These are phyloP conservation scores for Orthosia cruda DNA, from an alignment of 2,888 invertebrate genomes.

Conservation along the genomic window DNA sequence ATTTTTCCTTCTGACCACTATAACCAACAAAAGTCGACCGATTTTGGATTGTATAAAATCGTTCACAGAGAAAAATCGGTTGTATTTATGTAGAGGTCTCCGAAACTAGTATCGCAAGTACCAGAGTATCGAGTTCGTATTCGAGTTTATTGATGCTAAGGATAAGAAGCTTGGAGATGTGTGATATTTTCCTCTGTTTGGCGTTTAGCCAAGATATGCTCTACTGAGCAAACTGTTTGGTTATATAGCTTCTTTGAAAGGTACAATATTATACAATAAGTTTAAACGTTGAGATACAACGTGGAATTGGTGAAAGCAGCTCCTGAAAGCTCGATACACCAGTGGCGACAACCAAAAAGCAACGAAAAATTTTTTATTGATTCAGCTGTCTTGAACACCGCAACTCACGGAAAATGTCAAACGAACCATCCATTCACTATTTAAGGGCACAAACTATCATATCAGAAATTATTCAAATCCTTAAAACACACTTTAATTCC, in stretches of 20 bases:
- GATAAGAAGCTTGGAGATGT: conserved; percentile 32
- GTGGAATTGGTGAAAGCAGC: not conserved
- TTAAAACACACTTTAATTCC: no score
- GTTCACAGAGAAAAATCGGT: conserved; percentile 1
- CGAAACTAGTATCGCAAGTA: conserved; percentile 4
- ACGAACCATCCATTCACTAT: not conserved
- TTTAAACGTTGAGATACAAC: conserved; percentile 6
- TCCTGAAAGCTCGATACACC: no score
- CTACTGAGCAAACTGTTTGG: conserved; percentile 35
- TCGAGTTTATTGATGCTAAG: conserved; percentile 46
- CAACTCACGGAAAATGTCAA: not conserved
- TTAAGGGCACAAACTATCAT: not conserved
- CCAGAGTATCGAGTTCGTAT: conserved; percentile 11
- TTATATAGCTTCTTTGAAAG: conserved; percentile 25
- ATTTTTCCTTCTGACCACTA: no score
- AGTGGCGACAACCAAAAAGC: no score
- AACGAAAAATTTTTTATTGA: no score
- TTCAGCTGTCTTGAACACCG: no score
- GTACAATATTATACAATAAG: conserved; percentile 32
- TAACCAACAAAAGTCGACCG: no score
- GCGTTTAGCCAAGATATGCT: conserved; percentile 37
- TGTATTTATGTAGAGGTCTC: not conserved
- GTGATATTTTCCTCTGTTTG: conserved; percentile 38
- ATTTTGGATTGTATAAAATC: no score
- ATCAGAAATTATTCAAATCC: not conserved